Conservation (phyloP, 2,888 invertebrate genomes). For the Iphiclides podalirius region DNA sequence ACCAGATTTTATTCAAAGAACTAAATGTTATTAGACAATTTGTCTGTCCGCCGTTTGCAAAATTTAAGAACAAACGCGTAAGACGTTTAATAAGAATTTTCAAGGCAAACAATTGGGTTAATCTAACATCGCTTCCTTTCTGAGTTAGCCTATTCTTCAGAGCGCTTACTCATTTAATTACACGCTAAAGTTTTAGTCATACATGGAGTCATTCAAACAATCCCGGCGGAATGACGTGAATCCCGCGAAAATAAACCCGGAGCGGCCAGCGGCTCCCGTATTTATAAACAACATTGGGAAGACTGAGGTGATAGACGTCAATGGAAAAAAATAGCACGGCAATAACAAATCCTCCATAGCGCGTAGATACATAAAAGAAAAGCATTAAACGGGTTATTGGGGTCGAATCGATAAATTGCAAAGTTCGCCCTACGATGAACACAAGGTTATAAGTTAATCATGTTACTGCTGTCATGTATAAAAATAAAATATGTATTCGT, state of each 20-base stretch:
- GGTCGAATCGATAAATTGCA: not conserved
- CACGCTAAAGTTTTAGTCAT: constrained; percentile 63
- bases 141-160: constrained; percentile 30
- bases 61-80: too few relatives aligned
- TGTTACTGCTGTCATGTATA: not conserved
- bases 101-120: too few relatives aligned
- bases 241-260: constrained; percentile 61
- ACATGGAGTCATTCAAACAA: constrained; percentile 60
- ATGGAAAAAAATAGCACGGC: constrained; percentile 39
- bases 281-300: constrained; percentile 55
- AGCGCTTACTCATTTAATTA: constrained; percentile 52
- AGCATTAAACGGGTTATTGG: not conserved
- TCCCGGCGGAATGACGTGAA: constrained; percentile 64
- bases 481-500: not conserved
- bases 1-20: too few relatives aligned
- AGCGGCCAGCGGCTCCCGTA: constrained; percentile 45
- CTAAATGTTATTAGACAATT: too few relatives aligned
- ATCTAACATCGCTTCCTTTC: constrained; percentile 8
- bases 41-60: too few relatives aligned
- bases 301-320: constrained; percentile 47
- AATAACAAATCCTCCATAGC: not conserved
- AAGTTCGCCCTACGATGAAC: not conserved
- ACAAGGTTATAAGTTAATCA: not conserved
- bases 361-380: not conserved
- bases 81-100: too few relatives aligned